Percentiles rank a stretch among this genome's conserved stretches.
Evolutionary conservation across 2,888 invertebrate genomes (phyloP).

Genomic region (Fragum sueziense): DNA sequence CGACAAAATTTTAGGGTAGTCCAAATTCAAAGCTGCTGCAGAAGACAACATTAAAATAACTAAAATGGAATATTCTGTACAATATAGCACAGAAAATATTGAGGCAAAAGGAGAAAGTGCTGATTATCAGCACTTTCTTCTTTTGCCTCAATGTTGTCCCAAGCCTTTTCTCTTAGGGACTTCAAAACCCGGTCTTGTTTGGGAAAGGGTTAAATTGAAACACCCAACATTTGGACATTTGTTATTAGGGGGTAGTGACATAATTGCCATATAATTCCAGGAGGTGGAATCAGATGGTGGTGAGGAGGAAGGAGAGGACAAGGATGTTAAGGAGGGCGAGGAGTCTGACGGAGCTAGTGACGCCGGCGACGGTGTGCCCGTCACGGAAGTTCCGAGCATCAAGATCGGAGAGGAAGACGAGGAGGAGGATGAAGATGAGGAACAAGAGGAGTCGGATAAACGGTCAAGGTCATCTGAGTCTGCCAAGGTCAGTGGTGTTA

Average conservation of each 20-base stretch:
- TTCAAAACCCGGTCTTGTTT: too few species aligned
- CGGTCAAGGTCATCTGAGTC: conserved; percentile 42
- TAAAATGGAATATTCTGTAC: too few species aligned
- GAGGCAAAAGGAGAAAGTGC: too few species aligned
- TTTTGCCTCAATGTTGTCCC: background rate
- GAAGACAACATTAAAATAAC: too few species aligned
- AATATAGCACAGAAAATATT: too few species aligned
- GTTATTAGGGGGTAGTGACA: too few species aligned
- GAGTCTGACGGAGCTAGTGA: conserved; percentile 50
- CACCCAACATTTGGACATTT: background rate
- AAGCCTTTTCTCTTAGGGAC: too few species aligned
- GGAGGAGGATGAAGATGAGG: conserved; percentile 64
- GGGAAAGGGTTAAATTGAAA: too few species aligned
- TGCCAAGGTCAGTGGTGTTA: conserved; percentile 23
- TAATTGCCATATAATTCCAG: too few species aligned
- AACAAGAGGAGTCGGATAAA: conserved; percentile 46
- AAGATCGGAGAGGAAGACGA: conserved; percentile 50
- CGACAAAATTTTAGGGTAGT: too few species aligned
- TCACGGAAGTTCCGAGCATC: conserved; percentile 53
- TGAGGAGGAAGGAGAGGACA: conserved; percentile 50
- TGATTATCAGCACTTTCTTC: too few species aligned
- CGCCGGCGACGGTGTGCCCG: conserved; percentile 45
- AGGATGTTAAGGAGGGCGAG: conserved; percentile 42
- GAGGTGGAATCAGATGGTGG: conserved; percentile 58
- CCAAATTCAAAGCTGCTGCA: too few species aligned